Evolutionary conservation across 2,113 vertebrate genomes (phyloP), one percentile per base, ranked within the genome.

Genomic region (Triplophysa dalaica): DNA sequence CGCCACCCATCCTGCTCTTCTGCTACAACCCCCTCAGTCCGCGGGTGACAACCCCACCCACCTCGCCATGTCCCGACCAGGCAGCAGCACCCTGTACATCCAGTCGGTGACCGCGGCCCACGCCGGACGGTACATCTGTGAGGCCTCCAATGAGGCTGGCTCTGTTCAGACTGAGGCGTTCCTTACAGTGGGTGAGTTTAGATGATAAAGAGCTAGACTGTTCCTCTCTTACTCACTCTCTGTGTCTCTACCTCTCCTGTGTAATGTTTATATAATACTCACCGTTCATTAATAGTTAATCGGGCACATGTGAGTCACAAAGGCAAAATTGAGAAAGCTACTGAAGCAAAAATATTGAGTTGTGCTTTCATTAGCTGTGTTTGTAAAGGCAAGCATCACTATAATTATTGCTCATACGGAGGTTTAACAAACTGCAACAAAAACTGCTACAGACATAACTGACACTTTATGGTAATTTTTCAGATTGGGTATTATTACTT

Each of bases 181-280:
- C 33, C 83, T 94, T 2, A 86, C 84, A 0, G 90, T 94, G 0
- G 87, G 91, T 94, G 85, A 92, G 93, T 89, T 87, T 88, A 4
- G 78, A 89, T 78, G 85, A 89, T 7, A 63, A 81, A 14, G 82
- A 52, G 60, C 56, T 13, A 4, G 13, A 92, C 0, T 85, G 87
- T 78, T 72, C 11, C 26, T 48, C 45, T 58, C 2, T 33, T 33
- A 70, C 43, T 70, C 19, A 48, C 64, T 56, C 7, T 82, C 66
- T 72, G 50, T 38, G 61, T 52, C 7, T 52, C 7, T 41, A 17
- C 16, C 60, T 54, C 11, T 64, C 7, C 14, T 89, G 90, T 0
- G 64, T n/a, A 52, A 75, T 90, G 60, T 86, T 94, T 0, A 86
- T 83, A 0, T 88, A 92, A 0, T 22, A 65, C 45, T 13, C 61